Evolutionary conservation across 2,113 vertebrate species (phyloP).

Genomic region (Melierax canorus): DNA sequence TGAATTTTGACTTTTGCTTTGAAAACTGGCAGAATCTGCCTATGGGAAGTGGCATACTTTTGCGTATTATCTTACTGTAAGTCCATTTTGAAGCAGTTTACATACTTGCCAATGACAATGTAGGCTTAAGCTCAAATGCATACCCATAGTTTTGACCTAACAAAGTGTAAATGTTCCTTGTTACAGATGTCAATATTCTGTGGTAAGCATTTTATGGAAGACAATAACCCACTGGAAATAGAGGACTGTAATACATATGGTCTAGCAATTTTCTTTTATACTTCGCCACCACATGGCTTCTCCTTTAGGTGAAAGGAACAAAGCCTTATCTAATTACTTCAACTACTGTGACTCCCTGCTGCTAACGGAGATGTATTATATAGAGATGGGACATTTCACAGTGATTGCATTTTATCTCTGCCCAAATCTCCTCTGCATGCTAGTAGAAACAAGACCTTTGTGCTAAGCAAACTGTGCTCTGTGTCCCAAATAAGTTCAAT

Average conservation of each 20-base stretch:
- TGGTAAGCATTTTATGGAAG: not conserved
- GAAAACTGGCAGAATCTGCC: not conserved
- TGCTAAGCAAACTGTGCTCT: not conserved
- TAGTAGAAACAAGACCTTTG: not conserved
- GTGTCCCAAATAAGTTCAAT: not conserved
- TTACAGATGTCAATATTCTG: not conserved
- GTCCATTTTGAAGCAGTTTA: not conserved
- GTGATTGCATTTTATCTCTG: conserved; percentile 1
- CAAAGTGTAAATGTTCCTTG: not conserved
- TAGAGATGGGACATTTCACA: not conserved
- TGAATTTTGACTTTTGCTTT: not conserved
- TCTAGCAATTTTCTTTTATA: not conserved
- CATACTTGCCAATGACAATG: not conserved
- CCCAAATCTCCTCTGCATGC: not conserved
- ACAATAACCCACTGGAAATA: not conserved
- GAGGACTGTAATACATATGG: not conserved
- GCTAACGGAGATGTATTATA: not conserved
- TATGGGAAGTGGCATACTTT: not conserved
- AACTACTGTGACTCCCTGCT: conserved; percentile 6
- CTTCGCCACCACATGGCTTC: not conserved
- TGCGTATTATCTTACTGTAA: not conserved
- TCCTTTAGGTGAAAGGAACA: conserved; percentile 41
- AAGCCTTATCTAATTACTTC: conserved; percentile 41
- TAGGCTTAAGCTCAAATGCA: not conserved
- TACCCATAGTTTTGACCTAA: not conserved